Percentiles rank a stretch among this genome's conserved stretches.
Conservation (phyloP, 2,113 vertebrate species). For the Ammodytes dubius region DNA sequence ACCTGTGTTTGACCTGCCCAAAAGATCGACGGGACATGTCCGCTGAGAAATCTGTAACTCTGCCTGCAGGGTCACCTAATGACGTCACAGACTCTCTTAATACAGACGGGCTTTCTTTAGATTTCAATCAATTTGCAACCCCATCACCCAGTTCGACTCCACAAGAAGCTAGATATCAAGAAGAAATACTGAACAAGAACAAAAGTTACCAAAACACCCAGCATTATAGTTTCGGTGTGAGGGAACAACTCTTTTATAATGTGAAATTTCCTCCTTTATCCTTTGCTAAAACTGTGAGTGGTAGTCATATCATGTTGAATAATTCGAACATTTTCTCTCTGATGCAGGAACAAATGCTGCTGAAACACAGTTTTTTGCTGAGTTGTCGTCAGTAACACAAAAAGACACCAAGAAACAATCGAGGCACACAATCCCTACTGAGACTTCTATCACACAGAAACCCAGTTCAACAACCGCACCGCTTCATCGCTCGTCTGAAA, state of each 20-base stretch:
- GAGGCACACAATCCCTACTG: neutral
- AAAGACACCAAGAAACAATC: conserved; percentile 11
- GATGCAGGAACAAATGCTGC: conserved; percentile 10
- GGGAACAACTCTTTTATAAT: conserved; percentile 17
- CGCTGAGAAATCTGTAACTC: conserved; percentile 48
- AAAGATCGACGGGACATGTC: conserved; percentile 47
- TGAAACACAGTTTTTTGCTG: conserved; percentile 3
- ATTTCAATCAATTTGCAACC: conserved; percentile 35
- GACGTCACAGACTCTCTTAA: conserved; percentile 5
- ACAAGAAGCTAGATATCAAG: conserved; percentile 1
- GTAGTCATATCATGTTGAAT: conserved; percentile 20
- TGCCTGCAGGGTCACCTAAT: conserved; percentile 29
- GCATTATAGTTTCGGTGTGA: neutral
- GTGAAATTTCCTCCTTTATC: conserved; percentile 3
- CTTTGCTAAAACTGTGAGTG: conserved; percentile 17
- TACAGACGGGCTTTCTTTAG: conserved; percentile 5
- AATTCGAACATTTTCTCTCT: conserved; percentile 24
- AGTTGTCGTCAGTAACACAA: conserved; percentile 26
- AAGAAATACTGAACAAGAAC: conserved; percentile 30
- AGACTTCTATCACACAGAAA: conserved; percentile 25
- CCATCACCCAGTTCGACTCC: conserved; percentile 35
- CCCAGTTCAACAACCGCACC: conserved; percentile 4
- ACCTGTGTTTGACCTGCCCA: conserved; percentile 62
- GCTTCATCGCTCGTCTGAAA: conserved; percentile 20
- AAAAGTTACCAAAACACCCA: conserved; percentile 13